Conservation (phyloP, 2,113 vertebrate genomes). For the Recurvirostra avosetta region DNA sequence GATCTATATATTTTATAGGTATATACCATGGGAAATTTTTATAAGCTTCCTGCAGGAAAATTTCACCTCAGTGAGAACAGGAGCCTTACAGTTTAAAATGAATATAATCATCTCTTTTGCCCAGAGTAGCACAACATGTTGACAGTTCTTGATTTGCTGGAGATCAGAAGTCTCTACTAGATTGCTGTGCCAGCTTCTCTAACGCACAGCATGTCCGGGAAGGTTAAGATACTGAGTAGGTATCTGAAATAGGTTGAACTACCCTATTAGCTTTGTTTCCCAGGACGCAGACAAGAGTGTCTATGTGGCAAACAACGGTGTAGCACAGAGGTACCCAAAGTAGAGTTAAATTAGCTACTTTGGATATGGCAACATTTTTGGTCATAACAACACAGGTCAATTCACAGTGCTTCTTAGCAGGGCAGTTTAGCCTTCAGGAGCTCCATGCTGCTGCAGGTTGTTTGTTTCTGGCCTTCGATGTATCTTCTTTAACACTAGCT, state of each 20-base stretch:
- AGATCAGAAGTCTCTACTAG: neutral
- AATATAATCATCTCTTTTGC: neutral
- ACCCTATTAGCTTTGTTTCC: neutral
- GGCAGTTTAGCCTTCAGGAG: neutral
- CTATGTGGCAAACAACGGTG: neutral
- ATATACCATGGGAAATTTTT: neutral
- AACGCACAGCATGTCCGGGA: neutral
- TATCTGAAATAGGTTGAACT: neutral
- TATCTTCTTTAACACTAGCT: neutral
- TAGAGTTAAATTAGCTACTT: neutral
- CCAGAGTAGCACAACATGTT: neutral
- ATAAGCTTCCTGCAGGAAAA: neutral
- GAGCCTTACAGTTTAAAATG: neutral
- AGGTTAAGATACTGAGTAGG: neutral
- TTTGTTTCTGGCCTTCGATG: neutral
- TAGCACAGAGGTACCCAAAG: neutral
- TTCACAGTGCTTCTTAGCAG: neutral
- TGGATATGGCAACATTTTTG: neutral
- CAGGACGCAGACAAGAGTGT: neutral
- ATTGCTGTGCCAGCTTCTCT: neutral
- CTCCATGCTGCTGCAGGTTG: neutral
- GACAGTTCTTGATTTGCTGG: neutral
- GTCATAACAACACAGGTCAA: neutral
- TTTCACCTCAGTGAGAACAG: neutral
- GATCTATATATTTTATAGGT: neutral